Evolutionary conservation across 1,140 invertebrate genomes (phyloP).

Genomic region (Pseudomyrmex sp.): DNA sequence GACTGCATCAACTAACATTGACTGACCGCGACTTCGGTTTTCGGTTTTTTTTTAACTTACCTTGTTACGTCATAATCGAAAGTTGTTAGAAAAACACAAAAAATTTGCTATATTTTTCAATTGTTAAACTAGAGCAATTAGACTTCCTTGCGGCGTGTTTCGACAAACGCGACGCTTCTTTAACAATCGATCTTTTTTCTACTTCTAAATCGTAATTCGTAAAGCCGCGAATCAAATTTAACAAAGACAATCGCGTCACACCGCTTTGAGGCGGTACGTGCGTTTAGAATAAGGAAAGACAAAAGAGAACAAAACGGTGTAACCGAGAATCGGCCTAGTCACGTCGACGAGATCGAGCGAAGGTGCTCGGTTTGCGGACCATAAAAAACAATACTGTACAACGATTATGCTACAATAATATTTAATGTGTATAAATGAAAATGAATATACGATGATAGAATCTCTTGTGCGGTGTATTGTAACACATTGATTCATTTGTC

Average conservation of each 20-base stretch:
- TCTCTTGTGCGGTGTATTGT: slow-evolving; percentile 1
- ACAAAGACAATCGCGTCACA: slow-evolving; percentile 44
- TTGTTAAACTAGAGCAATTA: background rate
- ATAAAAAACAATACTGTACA: slow-evolving; percentile 80
- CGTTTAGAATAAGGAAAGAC: background rate
- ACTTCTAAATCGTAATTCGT: background rate
- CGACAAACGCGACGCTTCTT: background rate
- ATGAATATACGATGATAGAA: background rate
- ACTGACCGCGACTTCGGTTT: background rate
- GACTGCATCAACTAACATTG: slow-evolving; percentile 15
- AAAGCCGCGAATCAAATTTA: slow-evolving; percentile 6
- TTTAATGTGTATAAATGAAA: slow-evolving; percentile 69
- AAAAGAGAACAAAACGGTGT: background rate
- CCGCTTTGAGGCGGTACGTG: slow-evolving; percentile 30
- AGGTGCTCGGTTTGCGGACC: slow-evolving; percentile 80
- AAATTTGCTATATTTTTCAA: background rate
- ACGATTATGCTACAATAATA: slow-evolving; percentile 82
- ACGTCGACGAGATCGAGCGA: slow-evolving; percentile 65
- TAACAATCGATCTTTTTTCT: background rate
- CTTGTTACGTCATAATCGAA: background rate
- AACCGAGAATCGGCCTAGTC: slow-evolving; percentile 26
- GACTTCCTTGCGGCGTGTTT: background rate
- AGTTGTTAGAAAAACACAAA: background rate
- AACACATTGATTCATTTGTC: background rate
- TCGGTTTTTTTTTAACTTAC: background rate